A percentile compares a stretch with the other conserved stretches of the same genome.
phyloP scores from a whole-genome alignment of 2,888 invertebrate species.

The Hydrotaea diabolus region DNA sequence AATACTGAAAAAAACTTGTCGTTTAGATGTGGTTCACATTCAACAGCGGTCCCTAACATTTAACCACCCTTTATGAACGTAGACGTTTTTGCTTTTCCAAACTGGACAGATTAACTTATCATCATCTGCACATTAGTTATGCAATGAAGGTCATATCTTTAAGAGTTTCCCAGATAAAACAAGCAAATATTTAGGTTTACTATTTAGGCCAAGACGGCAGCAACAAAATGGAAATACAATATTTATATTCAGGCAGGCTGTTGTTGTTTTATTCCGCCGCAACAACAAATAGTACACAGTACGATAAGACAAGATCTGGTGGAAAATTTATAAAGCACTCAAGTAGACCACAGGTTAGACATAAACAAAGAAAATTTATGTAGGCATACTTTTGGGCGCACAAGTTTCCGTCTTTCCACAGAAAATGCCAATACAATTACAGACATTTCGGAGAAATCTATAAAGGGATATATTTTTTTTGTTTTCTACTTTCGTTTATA shows the following conservation, averaged over 20 bases:
- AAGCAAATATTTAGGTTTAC: neutral
- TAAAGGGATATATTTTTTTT: too few relatives aligned
- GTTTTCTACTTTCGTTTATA: neutral
- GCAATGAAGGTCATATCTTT: neutral
- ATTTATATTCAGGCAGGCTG: too few relatives aligned
- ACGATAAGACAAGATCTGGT: neutral
- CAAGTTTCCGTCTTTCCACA: neutral
- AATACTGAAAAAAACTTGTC: too few relatives aligned
- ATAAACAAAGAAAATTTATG: neutral
- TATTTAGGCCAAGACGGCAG: neutral
- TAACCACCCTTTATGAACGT: too few relatives aligned
- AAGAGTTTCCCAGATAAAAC: neutral
- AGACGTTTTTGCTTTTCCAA: neutral
- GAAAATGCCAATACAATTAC: slow-evolving; percentile 24
- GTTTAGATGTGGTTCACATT: too few relatives aligned
- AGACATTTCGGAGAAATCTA: slow-evolving; percentile 14
- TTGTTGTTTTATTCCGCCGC: neutral
- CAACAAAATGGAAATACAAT: neutral
- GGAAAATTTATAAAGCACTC: neutral
- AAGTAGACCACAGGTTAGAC: slow-evolving; percentile 3
- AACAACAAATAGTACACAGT: too few relatives aligned
- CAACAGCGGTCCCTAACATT: too few relatives aligned
- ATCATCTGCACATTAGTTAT: neutral
- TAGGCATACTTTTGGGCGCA: neutral
- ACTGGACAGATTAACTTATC: neutral